Evolutionary conservation across 2,797 vertebrate genomes (phyloP), one percentile per base, ranked within the genome.

Genomic region (Salarias fasciatus): DNA sequence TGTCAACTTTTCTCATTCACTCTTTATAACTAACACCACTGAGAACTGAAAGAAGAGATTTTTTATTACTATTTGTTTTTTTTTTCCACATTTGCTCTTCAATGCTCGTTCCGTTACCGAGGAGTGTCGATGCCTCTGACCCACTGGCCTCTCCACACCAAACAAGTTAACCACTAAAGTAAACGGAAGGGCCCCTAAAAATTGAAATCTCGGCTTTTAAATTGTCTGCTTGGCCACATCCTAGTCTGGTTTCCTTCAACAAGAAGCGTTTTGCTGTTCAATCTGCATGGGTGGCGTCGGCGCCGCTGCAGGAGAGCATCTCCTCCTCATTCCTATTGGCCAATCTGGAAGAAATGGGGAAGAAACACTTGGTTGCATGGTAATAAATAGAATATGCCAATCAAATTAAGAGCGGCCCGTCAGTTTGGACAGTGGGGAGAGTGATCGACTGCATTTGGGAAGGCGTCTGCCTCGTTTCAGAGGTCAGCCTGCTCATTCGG

Each of bases 321-420:
- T 69, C 53, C 43, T 82, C 82, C 61, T 54, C 52, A 71, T 76
- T 80, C 69, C 82, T 74, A 87, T 88, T 86, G 84, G 85, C 47
- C 79, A 68, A 84, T 89, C 84, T 84, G 77, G 61, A 83, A 75
- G 82, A 89, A 86, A 90, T 81, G 68, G 72, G 51, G 35, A 64
- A 58, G 40, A 44, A 80, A 74, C 66, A 71, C 64, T 56, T 5
- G 63, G 72, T 71, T 80, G 79, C 79, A 83, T 89, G 85, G 83
- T 87, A 90, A 91, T 82, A 92, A 92, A 91, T 92, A 81, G 87
- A 90, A 92, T 85, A 87, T 92, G 91, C 86, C 91, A 91, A 85
- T 92, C 89, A 91, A 85, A 90, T 91, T 86, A 86, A 63, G 77
- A 68, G 45, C 38, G 52, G 44, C 30, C 24, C 68, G 80, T 87